A percentile compares a stretch with the other conserved stretches of the same genome.
Evolutionary conservation across 2,797 vertebrate species (phyloP).

Genomic region (Sparidentex hasta): DNA sequence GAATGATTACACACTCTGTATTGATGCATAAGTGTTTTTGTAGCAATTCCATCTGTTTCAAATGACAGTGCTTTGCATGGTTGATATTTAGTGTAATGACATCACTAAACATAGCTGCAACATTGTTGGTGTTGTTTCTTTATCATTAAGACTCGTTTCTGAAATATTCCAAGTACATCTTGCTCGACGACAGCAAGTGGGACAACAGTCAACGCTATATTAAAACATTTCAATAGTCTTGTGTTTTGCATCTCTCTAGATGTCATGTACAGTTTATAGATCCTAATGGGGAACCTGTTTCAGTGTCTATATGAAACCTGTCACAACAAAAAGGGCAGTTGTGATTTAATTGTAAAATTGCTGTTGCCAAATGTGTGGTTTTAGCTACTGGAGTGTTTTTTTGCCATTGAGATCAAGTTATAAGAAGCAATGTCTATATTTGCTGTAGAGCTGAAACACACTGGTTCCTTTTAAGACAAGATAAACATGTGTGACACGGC

Average conservation of each 20-base stretch:
- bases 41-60: background rate
- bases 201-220: background rate
- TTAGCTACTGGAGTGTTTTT: background rate
- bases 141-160: background rate
- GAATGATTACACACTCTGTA: background rate
- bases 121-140: background rate
- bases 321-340: background rate
- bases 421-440: background rate
- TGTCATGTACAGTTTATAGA: background rate
- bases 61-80: conserved; percentile 11
- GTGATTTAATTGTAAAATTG: background rate
- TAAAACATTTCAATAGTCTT: background rate
- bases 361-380: background rate
- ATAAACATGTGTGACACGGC: background rate
- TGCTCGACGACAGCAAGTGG: background rate
- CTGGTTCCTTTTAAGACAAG: no score
- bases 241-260: background rate
- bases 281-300: background rate
- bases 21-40: background rate
- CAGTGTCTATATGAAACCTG: background rate
- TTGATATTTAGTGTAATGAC: background rate
- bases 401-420: background rate
- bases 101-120: background rate
- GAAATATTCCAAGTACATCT: background rate
- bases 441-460: background rate